phyloP scores from a whole-genome alignment of 23 tunicate species.

The Botrylloides violaceus region DNA sequence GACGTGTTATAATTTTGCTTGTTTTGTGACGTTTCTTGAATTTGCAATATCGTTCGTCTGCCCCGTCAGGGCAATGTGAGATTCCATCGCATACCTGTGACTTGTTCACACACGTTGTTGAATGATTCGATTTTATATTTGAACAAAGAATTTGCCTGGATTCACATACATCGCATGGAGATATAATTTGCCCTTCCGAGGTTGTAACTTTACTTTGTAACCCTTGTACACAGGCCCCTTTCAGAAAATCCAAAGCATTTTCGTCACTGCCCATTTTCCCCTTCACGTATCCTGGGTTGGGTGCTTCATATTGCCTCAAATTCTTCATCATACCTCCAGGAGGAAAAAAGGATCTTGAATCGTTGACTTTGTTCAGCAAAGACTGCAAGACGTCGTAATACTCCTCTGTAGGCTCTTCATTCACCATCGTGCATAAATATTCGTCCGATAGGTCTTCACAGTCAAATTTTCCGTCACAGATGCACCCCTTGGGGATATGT shows the following conservation, averaged over 20 bases:
- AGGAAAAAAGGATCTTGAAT: too few species aligned
- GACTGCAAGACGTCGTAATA: too few species aligned
- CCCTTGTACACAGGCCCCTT: conserved; percentile 1
- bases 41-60: conserved; percentile 63
- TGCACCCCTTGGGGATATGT: too few species aligned
- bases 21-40: conserved; percentile 19
- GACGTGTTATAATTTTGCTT: neutral
- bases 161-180: conserved; percentile 34
- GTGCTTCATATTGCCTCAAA: too few species aligned
- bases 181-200: neutral
- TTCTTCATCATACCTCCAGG: too few species aligned
- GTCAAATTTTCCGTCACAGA: too few species aligned
- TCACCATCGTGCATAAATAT: too few species aligned
- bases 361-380: too few species aligned
- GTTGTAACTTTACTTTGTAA: neutral
- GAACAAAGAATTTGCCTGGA: conserved; percentile 46
- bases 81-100: conserved; percentile 43
- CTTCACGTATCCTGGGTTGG: too few species aligned
- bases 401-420: too few species aligned
- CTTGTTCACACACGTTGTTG: conserved; percentile 24
- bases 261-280: neutral
- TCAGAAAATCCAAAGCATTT: conserved; percentile 9
- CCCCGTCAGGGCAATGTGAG: conserved; percentile 44
- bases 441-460: too few species aligned
- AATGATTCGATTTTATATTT: neutral